Percentiles rank a stretch among this genome's conserved stretches.
phyloP scores from a whole-genome alignment of 2,888 invertebrate species.

The Baronia brevicornis region DNA sequence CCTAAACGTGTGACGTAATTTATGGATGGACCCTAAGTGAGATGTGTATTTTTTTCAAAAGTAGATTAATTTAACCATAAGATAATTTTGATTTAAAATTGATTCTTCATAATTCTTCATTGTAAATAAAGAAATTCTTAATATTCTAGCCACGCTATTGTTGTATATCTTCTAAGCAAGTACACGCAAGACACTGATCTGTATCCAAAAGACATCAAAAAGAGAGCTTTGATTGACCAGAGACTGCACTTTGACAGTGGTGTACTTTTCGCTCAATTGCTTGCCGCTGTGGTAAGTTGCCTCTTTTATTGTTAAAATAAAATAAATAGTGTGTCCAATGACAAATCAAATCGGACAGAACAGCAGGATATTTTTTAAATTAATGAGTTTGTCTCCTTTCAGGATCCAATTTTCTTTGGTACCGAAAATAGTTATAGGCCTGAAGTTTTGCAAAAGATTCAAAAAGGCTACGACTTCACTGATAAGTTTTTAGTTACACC shows the following conservation, averaged over 20 bases:
- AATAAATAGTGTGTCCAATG: not conserved
- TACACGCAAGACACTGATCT: slow-evolving; percentile 72
- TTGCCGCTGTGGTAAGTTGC: not conserved
- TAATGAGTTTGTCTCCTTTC: slow-evolving; percentile 10
- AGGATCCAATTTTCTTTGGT: slow-evolving; percentile 27
- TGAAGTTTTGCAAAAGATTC: slow-evolving; percentile 25
- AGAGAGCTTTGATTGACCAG: slow-evolving; percentile 65
- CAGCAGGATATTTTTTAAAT: not conserved
- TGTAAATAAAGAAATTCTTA: too few species aligned
- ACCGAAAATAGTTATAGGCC: slow-evolving; percentile 21
- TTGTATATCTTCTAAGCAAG: slow-evolving; percentile 72
- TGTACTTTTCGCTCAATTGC: slow-evolving; percentile 51
- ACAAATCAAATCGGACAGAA: not conserved
- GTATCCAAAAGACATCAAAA: slow-evolving; percentile 64
- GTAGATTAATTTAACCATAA: too few species aligned
- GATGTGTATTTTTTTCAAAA: too few species aligned
- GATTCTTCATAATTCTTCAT: too few species aligned
- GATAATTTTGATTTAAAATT: too few species aligned
- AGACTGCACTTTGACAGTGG: slow-evolving; percentile 70
- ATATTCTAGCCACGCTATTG: slow-evolving; percentile 78
- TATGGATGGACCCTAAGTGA: too few species aligned
- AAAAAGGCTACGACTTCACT: slow-evolving; percentile 34
- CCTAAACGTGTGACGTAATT: too few species aligned
- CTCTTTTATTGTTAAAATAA: too few species aligned
- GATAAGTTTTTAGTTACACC: slow-evolving; percentile 65